phyloP scores from a whole-genome alignment of 2,888 invertebrate species.

The Eurytoma californica region DNA sequence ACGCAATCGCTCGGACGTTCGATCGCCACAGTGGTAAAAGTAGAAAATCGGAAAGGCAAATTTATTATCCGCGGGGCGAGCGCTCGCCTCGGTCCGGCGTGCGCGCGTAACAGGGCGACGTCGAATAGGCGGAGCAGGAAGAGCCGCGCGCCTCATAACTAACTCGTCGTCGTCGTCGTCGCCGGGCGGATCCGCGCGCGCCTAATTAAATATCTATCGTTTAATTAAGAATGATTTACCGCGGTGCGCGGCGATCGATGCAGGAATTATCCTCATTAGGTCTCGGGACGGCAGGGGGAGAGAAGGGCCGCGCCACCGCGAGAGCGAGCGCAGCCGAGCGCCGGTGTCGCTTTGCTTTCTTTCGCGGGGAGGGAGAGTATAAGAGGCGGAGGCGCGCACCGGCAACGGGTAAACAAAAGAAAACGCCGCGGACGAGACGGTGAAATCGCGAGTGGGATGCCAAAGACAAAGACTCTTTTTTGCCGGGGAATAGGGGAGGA shows the following conservation, averaged over 20 bases:
- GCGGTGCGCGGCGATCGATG: conserved; percentile 68
- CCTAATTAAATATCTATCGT: conserved; percentile 74
- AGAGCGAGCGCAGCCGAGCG: not conserved
- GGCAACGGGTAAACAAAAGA: conserved; percentile 11
- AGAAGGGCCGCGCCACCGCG: not conserved
- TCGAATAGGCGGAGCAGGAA: conserved; percentile 30
- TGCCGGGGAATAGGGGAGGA: conserved; percentile 71
- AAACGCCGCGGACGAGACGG: conserved; percentile 39
- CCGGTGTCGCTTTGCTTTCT: not conserved
- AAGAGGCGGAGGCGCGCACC: conserved; percentile 51
- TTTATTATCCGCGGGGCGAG: no score
- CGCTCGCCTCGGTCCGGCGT: not conserved
- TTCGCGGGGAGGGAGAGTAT: conserved; percentile 19
- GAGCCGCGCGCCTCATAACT: conserved; percentile 67
- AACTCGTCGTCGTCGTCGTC: conserved; percentile 57
- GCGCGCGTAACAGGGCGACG: conserved; percentile 29
- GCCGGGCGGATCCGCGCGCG: conserved; percentile 59
- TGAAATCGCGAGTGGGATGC: conserved; percentile 50
- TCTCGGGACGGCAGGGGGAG: conserved; percentile 59
- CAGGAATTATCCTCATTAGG: conserved; percentile 75
- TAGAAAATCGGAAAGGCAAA: no score
- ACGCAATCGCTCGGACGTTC: no score
- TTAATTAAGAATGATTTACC: conserved; percentile 74
- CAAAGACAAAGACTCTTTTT: conserved; percentile 57
- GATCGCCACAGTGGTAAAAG: not conserved